These are phyloP conservation scores for Tetramorium alpestre DNA, from an alignment of 1,140 invertebrate genomes.

Conservation along the genomic window DNA sequence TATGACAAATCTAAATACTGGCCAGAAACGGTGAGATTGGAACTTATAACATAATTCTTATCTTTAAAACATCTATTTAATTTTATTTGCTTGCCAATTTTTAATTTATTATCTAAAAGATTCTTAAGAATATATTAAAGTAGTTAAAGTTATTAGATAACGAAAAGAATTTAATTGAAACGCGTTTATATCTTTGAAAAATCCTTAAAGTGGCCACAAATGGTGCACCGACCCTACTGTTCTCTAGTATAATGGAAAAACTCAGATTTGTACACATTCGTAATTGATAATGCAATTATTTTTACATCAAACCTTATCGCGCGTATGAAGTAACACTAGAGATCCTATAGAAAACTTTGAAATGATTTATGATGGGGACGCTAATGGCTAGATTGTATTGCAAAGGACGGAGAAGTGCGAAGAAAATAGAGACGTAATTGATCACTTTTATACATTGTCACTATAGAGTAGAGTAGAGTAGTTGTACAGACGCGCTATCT, in stretches of 20 bases:
- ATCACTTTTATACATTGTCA: neutral
- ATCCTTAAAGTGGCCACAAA: too few relatives aligned
- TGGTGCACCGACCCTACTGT: too few relatives aligned
- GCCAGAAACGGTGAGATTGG: too few relatives aligned
- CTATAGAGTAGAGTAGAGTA: neutral
- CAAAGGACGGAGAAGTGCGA: neutral
- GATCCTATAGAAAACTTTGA: neutral
- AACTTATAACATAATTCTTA: too few relatives aligned
- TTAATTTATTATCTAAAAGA: too few relatives aligned
- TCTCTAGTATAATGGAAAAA: neutral
- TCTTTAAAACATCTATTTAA: too few relatives aligned
- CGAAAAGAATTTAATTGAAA: too few relatives aligned
- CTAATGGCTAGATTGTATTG: slow-evolving; percentile 13
- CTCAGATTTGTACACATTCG: neutral
- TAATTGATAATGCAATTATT: neutral
- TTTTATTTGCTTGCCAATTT: too few relatives aligned
- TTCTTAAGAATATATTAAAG: too few relatives aligned
- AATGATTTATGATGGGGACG: slow-evolving; percentile 8
- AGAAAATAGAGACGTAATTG: slow-evolving; percentile 21
- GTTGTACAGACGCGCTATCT: neutral
- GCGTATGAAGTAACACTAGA: neutral
- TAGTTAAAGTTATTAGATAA: too few relatives aligned
- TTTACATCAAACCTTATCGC: neutral
- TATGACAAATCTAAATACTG: too few relatives aligned
- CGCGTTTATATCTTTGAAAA: too few relatives aligned